A percentile compares a stretch with the other conserved stretches of the same genome.
These are phyloP conservation scores for Pollenia amentaria DNA, from an alignment of 2,888 invertebrate genomes.

Conservation along the genomic window DNA sequence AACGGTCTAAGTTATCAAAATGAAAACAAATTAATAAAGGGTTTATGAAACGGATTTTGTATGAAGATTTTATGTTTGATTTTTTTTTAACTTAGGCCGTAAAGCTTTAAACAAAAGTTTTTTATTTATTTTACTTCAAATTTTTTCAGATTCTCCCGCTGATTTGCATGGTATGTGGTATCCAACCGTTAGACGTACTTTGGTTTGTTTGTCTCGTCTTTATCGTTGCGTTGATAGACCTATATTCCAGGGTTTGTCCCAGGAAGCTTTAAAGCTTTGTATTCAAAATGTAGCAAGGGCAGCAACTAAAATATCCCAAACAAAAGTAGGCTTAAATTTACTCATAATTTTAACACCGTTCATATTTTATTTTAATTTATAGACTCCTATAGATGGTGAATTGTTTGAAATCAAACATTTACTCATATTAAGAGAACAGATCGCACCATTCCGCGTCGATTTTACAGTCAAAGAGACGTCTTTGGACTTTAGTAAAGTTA, in stretches of 20 bases:
- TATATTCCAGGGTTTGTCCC: slow-evolving; percentile 98
- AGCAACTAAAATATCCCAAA: slow-evolving; percentile 90
- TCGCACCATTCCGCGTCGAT: slow-evolving; percentile 98
- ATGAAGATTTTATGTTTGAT: too few species aligned
- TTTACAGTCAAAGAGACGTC: slow-evolving; percentile 96
- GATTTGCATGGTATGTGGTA: slow-evolving; percentile 99
- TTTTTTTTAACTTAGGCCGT: too few species aligned
- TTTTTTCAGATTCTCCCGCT: slow-evolving; percentile 90
- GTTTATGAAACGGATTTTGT: too few species aligned
- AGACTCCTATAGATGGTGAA: slow-evolving; percentile 95
- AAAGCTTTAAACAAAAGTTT: background rate
- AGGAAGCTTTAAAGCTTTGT: slow-evolving; percentile 97
- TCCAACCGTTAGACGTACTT: slow-evolving; percentile 96
- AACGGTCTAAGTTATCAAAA: too few species aligned
- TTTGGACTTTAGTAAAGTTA: slow-evolving; percentile 96
- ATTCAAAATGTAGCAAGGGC: slow-evolving; percentile 95
- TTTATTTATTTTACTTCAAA: background rate
- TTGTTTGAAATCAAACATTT: slow-evolving; percentile 99
- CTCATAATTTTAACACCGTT: background rate
- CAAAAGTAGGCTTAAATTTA: slow-evolving; percentile 85
- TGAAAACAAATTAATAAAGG: too few species aligned
- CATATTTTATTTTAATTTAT: background rate
- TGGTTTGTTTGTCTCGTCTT: slow-evolving; percentile 96
- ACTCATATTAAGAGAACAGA: slow-evolving; percentile 97
- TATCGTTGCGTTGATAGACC: slow-evolving; percentile 95